These are phyloP conservation scores for Stenoptilia bipunctidactyla DNA, from an alignment of 2,888 invertebrate species.

Conservation along the genomic window DNA sequence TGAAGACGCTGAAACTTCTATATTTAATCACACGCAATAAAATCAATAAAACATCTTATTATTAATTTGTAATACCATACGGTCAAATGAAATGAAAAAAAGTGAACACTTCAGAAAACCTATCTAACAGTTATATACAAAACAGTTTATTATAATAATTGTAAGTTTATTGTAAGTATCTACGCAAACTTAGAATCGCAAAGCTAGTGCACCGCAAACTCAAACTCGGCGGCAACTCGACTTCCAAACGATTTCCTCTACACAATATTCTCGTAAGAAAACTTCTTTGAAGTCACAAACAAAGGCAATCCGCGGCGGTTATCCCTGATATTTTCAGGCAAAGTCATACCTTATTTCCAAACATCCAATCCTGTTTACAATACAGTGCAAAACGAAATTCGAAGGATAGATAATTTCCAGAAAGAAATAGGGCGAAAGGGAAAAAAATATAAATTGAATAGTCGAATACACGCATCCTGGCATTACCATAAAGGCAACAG, in stretches of 20 bases:
- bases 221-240: neutral
- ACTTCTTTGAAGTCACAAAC: conserved; percentile 68
- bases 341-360: conserved; percentile 66
- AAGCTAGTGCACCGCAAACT: too few species aligned
- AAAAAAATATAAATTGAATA: conserved; percentile 71
- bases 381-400: conserved; percentile 71
- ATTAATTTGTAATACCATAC: too few species aligned
- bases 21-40: too few species aligned
- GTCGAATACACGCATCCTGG: conserved; percentile 70
- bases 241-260: conserved; percentile 44
- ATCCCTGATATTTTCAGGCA: conserved; percentile 57
- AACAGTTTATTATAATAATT: too few species aligned
- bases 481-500: conserved; percentile 70
- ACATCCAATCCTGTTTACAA: conserved; percentile 65
- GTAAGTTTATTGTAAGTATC: too few species aligned
- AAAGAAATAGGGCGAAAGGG: conserved; percentile 66
- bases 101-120: too few species aligned
- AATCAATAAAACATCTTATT: too few species aligned
- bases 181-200: too few species aligned
- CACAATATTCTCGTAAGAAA: conserved; percentile 56
- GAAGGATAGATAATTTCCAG: conserved; percentile 69
- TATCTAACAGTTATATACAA: too few species aligned
- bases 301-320: conserved; percentile 67
- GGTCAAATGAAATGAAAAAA: too few species aligned
- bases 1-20: too few species aligned